Evolutionary conservation across 2,888 invertebrate genomes (phyloP).

Genomic region (Phasia obesa): DNA sequence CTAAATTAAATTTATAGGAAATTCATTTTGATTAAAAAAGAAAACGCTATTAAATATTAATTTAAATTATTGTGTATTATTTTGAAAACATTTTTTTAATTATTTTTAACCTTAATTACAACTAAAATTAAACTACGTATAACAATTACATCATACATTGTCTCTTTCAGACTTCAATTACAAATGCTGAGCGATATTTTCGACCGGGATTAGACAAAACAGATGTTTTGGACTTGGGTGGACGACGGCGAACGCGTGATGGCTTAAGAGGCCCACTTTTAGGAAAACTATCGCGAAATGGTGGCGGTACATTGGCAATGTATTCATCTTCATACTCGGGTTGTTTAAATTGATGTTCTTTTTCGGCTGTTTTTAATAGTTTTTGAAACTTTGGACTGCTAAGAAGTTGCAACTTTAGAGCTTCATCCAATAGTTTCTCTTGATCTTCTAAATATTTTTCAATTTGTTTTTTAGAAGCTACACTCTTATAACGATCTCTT

Average conservation of each 20-base stretch:
- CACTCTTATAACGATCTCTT: constrained; percentile 77
- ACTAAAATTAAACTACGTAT: too few species aligned
- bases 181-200: constrained; percentile 78
- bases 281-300: constrained; percentile 73
- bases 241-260: constrained; percentile 75
- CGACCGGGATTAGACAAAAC: constrained; percentile 74
- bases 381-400: constrained; percentile 79
- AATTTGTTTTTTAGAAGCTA: constrained; percentile 79
- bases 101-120: too few species aligned
- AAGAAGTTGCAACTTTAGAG: constrained; percentile 77
- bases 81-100: too few species aligned
- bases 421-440: constrained; percentile 78
- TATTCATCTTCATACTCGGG: constrained; percentile 75
- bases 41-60: too few species aligned
- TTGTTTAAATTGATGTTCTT: constrained; percentile 76
- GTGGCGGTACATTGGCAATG: constrained; percentile 72
- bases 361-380: constrained; percentile 75
- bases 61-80: too few species aligned
- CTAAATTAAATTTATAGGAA: too few species aligned
- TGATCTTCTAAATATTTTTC: constrained; percentile 79
- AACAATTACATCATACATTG: too few species aligned
- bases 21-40: too few species aligned
- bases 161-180: constrained; percentile 73
- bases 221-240: constrained; percentile 73
- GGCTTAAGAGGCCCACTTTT: constrained; percentile 56